Conservation (phyloP, 1,140 invertebrate species). For the Lethrus apterus region DNA sequence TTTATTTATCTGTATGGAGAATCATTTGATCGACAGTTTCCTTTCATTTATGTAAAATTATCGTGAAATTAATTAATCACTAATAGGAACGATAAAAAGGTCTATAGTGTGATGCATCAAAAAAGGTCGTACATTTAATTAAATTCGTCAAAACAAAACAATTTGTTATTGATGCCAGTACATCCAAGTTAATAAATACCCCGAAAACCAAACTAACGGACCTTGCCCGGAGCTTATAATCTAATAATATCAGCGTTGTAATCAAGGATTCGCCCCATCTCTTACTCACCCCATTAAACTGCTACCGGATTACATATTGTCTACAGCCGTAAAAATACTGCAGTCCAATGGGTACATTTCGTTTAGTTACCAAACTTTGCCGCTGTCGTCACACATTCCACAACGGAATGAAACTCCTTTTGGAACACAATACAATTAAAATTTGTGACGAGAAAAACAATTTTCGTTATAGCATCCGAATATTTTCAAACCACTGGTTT, state of each 20-base stretch:
- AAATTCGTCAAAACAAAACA: conserved; percentile 11
- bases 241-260: conserved; percentile 28
- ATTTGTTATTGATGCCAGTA: conserved; percentile 17
- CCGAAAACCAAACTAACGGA: conserved; percentile 12
- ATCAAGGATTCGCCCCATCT: conserved; percentile 25
- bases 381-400: conserved; percentile 13
- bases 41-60: too few species aligned
- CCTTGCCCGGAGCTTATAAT: conserved; percentile 24
- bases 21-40: too few species aligned
- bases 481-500: too few species aligned
- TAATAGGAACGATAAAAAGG: too few species aligned
- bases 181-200: conserved; percentile 11
- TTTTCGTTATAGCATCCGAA: too few species aligned
- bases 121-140: too few species aligned
- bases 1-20: too few species aligned
- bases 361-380: conserved; percentile 11
- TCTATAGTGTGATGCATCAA: too few species aligned
- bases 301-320: conserved; percentile 18
- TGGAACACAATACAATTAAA: conserved; percentile 12
- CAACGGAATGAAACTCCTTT: conserved; percentile 9
- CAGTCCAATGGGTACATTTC: conserved; percentile 11
- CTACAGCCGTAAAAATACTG: conserved; percentile 20
- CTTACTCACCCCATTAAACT: conserved; percentile 12
- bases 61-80: too few species aligned
- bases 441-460: conserved; percentile 13